A percentile compares a stretch with the other conserved stretches of the same genome.
phyloP scores from a whole-genome alignment of 1,140 invertebrate species.

The Cataglyphis hispanica region DNA sequence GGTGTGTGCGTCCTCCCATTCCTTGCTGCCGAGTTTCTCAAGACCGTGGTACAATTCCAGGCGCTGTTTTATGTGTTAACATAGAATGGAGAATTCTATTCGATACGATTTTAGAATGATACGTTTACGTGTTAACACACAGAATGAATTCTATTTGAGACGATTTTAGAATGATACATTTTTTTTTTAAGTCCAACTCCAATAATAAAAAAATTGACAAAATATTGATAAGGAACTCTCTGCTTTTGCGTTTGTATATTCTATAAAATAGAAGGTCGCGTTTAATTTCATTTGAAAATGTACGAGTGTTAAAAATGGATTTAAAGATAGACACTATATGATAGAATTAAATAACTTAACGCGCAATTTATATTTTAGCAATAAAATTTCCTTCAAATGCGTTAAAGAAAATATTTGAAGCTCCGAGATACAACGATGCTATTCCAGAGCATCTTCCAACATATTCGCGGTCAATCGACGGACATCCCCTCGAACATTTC shows the following conservation, averaged over 20 bases:
- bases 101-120: background rate
- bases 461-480: slow-evolving; percentile 9
- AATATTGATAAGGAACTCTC: background rate
- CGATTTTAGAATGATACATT: background rate
- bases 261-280: background rate
- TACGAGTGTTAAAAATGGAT: background rate
- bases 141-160: slow-evolving; percentile 4
- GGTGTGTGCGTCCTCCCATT: slow-evolving; percentile 61
- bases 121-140: slow-evolving; percentile 30
- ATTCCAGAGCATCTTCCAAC: background rate
- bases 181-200: background rate
- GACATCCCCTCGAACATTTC: slow-evolving; percentile 20
- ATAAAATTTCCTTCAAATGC: background rate
- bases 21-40: slow-evolving; percentile 46
- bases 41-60: slow-evolving; percentile 24
- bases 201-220: background rate
- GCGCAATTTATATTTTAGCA: background rate
- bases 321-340: background rate
- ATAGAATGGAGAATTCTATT: slow-evolving; percentile 12
- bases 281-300: background rate
- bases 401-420: background rate
- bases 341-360: background rate
- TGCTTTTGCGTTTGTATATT: background rate
- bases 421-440: background rate
- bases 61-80: slow-evolving; percentile 39